These are phyloP conservation scores for Anodontia alba DNA, from an alignment of 2,888 invertebrate species.

Conservation along the genomic window DNA sequence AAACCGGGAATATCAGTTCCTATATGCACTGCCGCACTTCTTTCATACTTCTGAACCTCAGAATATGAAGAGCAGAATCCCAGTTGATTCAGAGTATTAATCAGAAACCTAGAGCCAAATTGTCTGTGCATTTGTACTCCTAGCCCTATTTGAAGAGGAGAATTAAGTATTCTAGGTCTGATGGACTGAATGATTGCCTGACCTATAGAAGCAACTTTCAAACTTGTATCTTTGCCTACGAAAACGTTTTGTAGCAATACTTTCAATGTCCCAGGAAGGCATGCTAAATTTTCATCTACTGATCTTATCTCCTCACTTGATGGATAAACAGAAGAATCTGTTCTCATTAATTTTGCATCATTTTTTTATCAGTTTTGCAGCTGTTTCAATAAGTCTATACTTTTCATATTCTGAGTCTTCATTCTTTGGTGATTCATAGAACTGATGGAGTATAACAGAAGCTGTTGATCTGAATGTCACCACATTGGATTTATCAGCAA, in stretches of 20 bases:
- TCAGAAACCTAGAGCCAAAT: slow-evolving; percentile 55
- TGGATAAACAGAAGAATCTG: slow-evolving; percentile 11
- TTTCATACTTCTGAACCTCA: slow-evolving; percentile 61
- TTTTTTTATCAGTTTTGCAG: slow-evolving; percentile 52
- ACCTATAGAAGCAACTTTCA: slow-evolving; percentile 58
- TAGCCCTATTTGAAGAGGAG: slow-evolving; percentile 60
- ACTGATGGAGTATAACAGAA: slow-evolving; percentile 37
- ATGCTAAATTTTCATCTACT: slow-evolving; percentile 1
- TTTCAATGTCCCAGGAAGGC: slow-evolving; percentile 14
- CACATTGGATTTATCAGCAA: slow-evolving; percentile 49
- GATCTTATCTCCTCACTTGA: slow-evolving; percentile 16
- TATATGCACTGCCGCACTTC: slow-evolving; percentile 51
- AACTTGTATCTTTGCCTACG: not conserved
- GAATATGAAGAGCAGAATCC: slow-evolving; percentile 62
- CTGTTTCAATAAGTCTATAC: slow-evolving; percentile 47
- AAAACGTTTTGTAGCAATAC: not conserved
- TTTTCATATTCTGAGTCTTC: slow-evolving; percentile 39
- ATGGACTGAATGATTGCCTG: slow-evolving; percentile 61
- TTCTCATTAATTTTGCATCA: slow-evolving; percentile 41
- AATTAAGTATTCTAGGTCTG: slow-evolving; percentile 44
- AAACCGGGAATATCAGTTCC: slow-evolving; percentile 38
- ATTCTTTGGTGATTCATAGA: slow-evolving; percentile 17
- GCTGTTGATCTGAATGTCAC: slow-evolving; percentile 52
- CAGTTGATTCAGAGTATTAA: slow-evolving; percentile 55
- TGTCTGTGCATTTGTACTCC: slow-evolving; percentile 56